Evolutionary conservation across 2,888 invertebrate species (phyloP).

Genomic region (Gari tellinella): DNA sequence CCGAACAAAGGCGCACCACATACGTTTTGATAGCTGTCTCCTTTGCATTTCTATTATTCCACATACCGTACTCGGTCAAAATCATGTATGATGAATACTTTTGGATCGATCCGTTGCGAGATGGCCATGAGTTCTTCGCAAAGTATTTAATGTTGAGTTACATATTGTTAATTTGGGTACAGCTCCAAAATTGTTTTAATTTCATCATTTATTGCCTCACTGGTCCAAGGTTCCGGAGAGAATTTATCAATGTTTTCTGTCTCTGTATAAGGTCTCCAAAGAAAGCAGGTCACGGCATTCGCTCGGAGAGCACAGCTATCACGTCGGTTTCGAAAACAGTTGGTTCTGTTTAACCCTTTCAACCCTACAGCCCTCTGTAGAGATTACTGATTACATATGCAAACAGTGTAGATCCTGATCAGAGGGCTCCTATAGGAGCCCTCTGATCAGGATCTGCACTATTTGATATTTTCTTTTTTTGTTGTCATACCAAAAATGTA

Average conservation of each 20-base stretch:
- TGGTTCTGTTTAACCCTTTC: too few species aligned
- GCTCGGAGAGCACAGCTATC: too few species aligned
- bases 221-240: conserved; percentile 5
- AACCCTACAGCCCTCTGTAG: too few species aligned
- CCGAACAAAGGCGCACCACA: conserved; percentile 6
- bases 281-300: too few species aligned
- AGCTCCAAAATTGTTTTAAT: conserved; percentile 9
- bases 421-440: too few species aligned
- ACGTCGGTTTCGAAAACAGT: too few species aligned
- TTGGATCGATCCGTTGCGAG: neutral
- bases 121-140: neutral
- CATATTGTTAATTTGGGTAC: neutral
- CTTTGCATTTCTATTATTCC: conserved; percentile 5
- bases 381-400: too few species aligned
- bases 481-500: too few species aligned
- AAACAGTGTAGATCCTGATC: too few species aligned
- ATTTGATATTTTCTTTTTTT: too few species aligned
- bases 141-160: neutral
- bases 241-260: neutral
- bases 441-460: too few species aligned
- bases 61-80: conserved; percentile 3
- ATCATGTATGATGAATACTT: neutral
- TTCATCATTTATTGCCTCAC: conserved; percentile 11
- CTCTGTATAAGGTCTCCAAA: neutral
- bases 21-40: conserved; percentile 8